Conservation (phyloP, 1,140 invertebrate genomes). For the Paramacrobiotus metropolitanus region DNA sequence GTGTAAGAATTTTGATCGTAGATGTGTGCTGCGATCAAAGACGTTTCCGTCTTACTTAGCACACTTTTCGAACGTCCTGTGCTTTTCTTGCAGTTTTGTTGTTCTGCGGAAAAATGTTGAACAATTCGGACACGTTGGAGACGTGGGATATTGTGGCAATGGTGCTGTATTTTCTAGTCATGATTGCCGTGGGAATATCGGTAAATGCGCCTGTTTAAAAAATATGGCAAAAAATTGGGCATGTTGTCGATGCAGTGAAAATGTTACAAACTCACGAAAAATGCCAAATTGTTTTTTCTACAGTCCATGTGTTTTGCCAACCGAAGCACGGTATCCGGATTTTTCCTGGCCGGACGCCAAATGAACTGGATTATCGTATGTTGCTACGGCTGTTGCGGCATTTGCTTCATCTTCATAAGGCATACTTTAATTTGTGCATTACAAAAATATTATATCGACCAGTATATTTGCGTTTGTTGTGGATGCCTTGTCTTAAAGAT, state of each 20-base stretch:
- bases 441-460: neutral
- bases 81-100: no score
- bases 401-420: neutral
- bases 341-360: constrained; percentile 31
- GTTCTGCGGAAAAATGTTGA: no score
- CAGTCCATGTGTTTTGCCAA: constrained; percentile 26
- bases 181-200: neutral
- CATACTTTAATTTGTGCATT: neutral
- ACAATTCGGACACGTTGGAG: no score
- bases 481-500: constrained; percentile 3
- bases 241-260: no score
- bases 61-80: no score
- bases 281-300: constrained; percentile 11
- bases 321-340: constrained; percentile 27
- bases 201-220: no score
- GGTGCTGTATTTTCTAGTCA: neutral
- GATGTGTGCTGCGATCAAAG: no score
- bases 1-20: no score
- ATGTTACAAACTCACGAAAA: no score
- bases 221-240: no score
- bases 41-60: no score
- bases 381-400: neutral
- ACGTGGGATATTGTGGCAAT: neutral
- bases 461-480: neutral
- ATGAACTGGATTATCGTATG: constrained; percentile 25